Conservation (phyloP, 1,140 invertebrate species). For the Cotesia typhae region DNA sequence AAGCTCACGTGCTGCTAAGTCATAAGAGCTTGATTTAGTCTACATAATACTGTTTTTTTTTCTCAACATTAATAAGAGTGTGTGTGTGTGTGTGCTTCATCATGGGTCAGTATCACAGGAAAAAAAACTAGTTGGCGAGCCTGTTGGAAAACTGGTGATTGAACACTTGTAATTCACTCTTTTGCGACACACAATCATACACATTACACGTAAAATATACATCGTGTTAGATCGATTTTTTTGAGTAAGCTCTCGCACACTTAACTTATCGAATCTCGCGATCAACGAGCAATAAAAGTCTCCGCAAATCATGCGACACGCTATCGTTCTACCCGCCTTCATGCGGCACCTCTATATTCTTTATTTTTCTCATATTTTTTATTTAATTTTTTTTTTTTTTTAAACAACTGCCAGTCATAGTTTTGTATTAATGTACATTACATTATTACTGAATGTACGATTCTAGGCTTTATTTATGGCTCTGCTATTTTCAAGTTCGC, state of each 20-base stretch:
- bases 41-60: neutral
- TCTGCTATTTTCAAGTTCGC: neutral
- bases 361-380: slow-evolving; percentile 2
- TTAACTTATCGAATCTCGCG: slow-evolving; percentile 26
- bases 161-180: slow-evolving; percentile 38
- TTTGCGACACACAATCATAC: too few species aligned
- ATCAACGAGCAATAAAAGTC: slow-evolving; percentile 53
- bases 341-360: slow-evolving; percentile 4
- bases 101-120: neutral
- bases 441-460: slow-evolving; percentile 9
- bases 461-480: neutral
- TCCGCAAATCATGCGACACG: slow-evolving; percentile 54
- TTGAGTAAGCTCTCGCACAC: slow-evolving; percentile 7
- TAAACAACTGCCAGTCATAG: neutral
- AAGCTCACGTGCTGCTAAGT: slow-evolving; percentile 14
- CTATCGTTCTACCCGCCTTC: slow-evolving; percentile 36
- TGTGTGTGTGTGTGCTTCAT: too few species aligned
- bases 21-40: neutral
- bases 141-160: slow-evolving; percentile 18
- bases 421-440: neutral
- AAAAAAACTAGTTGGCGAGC: neutral
- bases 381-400: slow-evolving; percentile 24
- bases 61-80: neutral
- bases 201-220: neutral
- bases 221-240: slow-evolving; percentile 19